A percentile compares a stretch with the other conserved stretches of the same genome.
Evolutionary conservation across 1,140 invertebrate species (phyloP).

Genomic region (Popillia japonica): DNA sequence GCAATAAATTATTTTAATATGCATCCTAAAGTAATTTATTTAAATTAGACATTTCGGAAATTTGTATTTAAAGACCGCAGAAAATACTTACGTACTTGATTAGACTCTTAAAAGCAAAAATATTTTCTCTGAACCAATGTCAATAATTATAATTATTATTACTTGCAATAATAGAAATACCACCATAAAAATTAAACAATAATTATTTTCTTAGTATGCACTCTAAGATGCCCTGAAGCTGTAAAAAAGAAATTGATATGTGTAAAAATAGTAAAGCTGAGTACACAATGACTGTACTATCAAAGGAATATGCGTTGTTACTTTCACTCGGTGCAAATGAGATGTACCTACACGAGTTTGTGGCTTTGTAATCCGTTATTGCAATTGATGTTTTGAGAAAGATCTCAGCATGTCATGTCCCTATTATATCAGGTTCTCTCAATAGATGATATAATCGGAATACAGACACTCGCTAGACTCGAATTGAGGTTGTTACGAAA

Average conservation of each 20-base stretch:
- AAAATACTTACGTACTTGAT: too few species aligned
- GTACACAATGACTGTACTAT: neutral
- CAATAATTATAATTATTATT: too few species aligned
- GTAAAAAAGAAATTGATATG: neutral
- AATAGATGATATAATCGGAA: neutral
- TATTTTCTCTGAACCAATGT: too few species aligned
- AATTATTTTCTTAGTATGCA: neutral
- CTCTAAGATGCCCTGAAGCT: neutral
- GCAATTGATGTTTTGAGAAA: constrained; percentile 17
- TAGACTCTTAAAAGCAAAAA: too few species aligned
- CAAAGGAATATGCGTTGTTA: neutral
- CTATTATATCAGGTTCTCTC: neutral
- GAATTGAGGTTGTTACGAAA: neutral
- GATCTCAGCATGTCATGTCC: neutral
- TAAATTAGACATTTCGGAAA: too few species aligned
- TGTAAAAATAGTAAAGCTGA: neutral
- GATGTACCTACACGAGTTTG: neutral
- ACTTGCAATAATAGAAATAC: too few species aligned
- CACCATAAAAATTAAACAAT: neutral
- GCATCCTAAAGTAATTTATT: too few species aligned
- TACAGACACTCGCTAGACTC: neutral
- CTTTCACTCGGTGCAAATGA: neutral
- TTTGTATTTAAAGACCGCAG: too few species aligned
- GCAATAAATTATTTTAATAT: too few species aligned
- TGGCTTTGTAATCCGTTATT: neutral